These are phyloP conservation scores for Gymnogyps californianus DNA, from an alignment of 2,113 vertebrate genomes.

Conservation along the genomic window DNA sequence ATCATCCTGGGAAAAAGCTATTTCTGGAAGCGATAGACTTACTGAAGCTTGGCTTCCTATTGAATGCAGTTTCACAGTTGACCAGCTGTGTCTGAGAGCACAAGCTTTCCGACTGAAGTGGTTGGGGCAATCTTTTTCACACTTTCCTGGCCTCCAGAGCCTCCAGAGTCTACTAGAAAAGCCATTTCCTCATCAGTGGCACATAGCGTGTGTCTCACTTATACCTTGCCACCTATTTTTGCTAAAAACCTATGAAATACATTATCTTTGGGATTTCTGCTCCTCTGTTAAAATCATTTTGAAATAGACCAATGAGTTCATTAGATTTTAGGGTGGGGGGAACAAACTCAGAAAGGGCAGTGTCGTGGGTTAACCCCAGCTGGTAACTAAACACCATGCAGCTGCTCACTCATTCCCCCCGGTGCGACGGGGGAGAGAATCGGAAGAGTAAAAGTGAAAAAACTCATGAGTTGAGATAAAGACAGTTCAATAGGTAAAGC, in stretches of 20 bases:
- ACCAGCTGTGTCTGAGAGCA: background rate
- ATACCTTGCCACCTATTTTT: background rate
- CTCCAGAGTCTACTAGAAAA: background rate
- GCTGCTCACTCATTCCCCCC: too few relatives aligned
- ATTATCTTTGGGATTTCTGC: background rate
- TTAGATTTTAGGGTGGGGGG: background rate
- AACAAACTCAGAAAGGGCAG: background rate
- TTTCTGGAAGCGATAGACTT: background rate
- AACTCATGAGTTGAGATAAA: too few relatives aligned
- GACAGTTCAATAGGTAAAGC: too few relatives aligned
- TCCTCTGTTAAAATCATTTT: background rate
- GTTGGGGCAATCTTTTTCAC: background rate
- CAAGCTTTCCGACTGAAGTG: background rate
- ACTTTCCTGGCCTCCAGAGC: background rate
- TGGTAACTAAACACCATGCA: too few relatives aligned
- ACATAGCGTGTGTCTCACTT: rapidly evolving
- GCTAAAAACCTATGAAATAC: background rate
- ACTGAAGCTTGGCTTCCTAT: background rate
- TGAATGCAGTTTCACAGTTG: background rate
- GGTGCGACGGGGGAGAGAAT: too few relatives aligned
- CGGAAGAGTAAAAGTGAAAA: too few relatives aligned
- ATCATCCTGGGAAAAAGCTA: background rate
- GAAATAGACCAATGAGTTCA: background rate
- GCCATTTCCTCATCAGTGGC: background rate
- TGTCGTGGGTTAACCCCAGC: too few relatives aligned